A percentile compares a stretch with the other conserved stretches of the same genome.
phyloP scores from a whole-genome alignment of 2,797 vertebrate genomes.

The Pseudomugil tenellus region DNA sequence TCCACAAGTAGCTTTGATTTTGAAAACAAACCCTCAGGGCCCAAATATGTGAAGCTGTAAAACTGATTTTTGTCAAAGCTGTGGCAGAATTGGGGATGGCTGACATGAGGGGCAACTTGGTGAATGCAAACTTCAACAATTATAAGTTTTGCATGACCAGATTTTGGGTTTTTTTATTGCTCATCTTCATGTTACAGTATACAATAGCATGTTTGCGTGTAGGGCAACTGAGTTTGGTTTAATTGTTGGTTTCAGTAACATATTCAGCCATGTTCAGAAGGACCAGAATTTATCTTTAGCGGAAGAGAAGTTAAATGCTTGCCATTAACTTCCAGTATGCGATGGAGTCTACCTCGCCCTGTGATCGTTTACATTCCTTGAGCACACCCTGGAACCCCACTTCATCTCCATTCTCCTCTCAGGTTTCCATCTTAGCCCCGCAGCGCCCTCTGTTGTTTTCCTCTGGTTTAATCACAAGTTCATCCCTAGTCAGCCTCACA shows the following conservation, averaged over 20 bases:
- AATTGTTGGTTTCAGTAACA: too few relatives aligned
- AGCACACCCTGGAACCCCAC: background rate
- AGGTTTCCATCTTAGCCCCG: background rate
- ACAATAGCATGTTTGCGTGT: too few relatives aligned
- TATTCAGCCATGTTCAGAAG: background rate
- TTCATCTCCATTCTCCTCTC: background rate
- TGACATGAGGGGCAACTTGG: too few relatives aligned
- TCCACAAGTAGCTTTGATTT: too few relatives aligned
- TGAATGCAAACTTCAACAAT: background rate
- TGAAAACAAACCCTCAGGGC: too few relatives aligned
- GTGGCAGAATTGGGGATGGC: background rate
- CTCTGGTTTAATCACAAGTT: background rate
- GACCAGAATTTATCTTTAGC: background rate
- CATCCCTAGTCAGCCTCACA: background rate
- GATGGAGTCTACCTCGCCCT: background rate
- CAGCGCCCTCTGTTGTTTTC: background rate
- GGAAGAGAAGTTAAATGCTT: background rate
- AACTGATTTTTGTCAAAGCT: background rate
- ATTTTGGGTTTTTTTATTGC: background rate
- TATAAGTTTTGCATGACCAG: background rate
- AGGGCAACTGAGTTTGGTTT: too few relatives aligned
- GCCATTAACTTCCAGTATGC: background rate
- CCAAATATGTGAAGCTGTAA: too few relatives aligned
- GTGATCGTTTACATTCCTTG: background rate
- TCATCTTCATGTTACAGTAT: background rate